A percentile compares a stretch with the other conserved stretches of the same genome.
Evolutionary conservation across 2,797 vertebrate genomes (phyloP).

Genomic region (Periophthalmus magnuspinnatus): DNA sequence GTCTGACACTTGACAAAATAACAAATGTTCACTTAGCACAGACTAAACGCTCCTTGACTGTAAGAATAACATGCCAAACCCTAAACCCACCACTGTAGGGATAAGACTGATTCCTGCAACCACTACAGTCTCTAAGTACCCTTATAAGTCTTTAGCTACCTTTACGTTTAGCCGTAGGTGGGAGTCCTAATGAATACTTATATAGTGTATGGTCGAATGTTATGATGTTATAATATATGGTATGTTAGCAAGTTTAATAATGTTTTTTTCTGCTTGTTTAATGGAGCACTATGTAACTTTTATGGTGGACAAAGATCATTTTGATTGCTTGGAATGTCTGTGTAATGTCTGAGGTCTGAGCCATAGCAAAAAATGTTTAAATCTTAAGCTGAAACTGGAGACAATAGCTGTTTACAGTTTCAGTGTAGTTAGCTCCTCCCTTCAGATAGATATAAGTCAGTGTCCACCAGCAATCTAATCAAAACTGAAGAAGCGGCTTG

Average conservation of each 20-base stretch:
- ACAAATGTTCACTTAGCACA: slow-evolving; percentile 22
- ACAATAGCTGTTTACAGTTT: no score
- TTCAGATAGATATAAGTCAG: no score
- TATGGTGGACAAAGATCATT: neutral
- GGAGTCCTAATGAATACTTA: neutral
- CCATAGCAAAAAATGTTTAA: no score
- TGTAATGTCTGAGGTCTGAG: no score
- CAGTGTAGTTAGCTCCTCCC: no score
- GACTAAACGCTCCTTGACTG: slow-evolving; percentile 23
- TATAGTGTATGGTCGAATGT: no score
- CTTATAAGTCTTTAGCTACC: neutral
- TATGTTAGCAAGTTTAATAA: no score
- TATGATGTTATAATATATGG: no score
- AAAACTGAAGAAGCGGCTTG: no score
- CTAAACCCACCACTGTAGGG: slow-evolving; percentile 6
- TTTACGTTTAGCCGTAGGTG: slow-evolving; percentile 1
- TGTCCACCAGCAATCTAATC: no score
- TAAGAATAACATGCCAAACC: slow-evolving; percentile 39
- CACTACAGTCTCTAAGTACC: slow-evolving; percentile 7
- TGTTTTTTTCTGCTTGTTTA: no score
- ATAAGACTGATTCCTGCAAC: slow-evolving; percentile 4
- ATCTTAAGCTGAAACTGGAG: no score
- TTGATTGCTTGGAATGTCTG: neutral
- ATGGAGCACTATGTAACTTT: neutral
- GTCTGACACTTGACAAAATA: slow-evolving; percentile 7